Evolutionary conservation across 2,888 invertebrate species (phyloP).

Genomic region (Agonopterix arenella): DNA sequence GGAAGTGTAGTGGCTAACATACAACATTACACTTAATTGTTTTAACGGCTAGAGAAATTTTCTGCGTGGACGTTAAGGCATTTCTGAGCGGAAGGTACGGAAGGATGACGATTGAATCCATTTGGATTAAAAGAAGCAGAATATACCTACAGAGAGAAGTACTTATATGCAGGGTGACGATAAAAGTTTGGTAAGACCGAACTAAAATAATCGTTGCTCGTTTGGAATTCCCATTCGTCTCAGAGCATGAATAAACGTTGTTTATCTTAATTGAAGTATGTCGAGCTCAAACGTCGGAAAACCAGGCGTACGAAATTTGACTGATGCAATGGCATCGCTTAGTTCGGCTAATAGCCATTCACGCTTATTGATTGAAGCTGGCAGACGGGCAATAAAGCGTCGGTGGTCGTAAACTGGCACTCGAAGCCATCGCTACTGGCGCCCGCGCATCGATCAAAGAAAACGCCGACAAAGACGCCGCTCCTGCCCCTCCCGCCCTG

Average conservation of each 20-base stretch:
- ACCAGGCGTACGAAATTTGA: slow-evolving; percentile 32
- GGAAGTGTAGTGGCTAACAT: not conserved
- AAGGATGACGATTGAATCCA: too few relatives aligned
- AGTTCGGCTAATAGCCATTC: slow-evolving; percentile 41
- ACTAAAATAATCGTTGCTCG: too few relatives aligned
- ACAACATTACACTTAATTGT: slow-evolving; percentile 26
- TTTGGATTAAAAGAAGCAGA: too few relatives aligned
- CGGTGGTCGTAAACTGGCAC: slow-evolving; percentile 69
- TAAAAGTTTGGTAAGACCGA: too few relatives aligned
- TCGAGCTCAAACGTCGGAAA: slow-evolving; percentile 19
- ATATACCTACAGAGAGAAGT: too few relatives aligned
- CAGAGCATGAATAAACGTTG: too few relatives aligned
- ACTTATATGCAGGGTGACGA: too few relatives aligned
- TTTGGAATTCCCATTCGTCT: too few relatives aligned
- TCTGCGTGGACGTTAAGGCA: too few relatives aligned
- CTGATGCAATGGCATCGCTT: slow-evolving; percentile 26
- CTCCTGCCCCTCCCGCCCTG: slow-evolving; percentile 48
- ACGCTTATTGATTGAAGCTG: slow-evolving; percentile 54
- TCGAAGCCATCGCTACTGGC: slow-evolving; percentile 57
- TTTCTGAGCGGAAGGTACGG: too few relatives aligned
- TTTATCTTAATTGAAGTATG: not conserved
- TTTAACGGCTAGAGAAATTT: slow-evolving; percentile 14
- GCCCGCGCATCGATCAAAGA: slow-evolving; percentile 65
- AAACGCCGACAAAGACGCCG: slow-evolving; percentile 60
- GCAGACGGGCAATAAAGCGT: slow-evolving; percentile 59